Conservation (phyloP, 1,140 invertebrate genomes). For the Octopus bimaculoides region DNA sequence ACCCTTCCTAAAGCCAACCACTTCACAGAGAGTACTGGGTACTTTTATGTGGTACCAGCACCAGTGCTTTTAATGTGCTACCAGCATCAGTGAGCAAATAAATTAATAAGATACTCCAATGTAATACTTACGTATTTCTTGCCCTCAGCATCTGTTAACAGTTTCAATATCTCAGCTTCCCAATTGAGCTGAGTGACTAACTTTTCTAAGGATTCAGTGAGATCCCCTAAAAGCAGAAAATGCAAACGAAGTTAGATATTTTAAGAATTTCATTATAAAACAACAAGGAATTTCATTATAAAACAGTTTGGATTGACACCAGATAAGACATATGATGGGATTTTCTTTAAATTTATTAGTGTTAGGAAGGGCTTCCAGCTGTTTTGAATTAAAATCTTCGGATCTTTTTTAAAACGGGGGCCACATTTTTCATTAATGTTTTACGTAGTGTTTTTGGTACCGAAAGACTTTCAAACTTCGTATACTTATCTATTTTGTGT, state of each 20-base stretch:
- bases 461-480: too few relatives aligned
- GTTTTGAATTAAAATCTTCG: background rate
- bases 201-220: constrained; percentile 41
- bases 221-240: constrained; percentile 40
- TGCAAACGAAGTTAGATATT: background rate
- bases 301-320: background rate
- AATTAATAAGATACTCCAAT: too few relatives aligned
- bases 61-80: too few relatives aligned
- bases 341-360: background rate
- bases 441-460: too few relatives aligned
- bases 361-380: background rate
- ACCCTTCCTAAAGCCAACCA: too few relatives aligned
- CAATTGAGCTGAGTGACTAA: constrained; percentile 46
- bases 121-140: constrained; percentile 37
- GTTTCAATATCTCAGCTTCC: constrained; percentile 44
- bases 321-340: background rate
- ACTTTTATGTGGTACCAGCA: too few relatives aligned
- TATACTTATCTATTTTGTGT: too few relatives aligned
- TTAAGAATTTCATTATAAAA: background rate
- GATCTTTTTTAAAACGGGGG: too few relatives aligned
- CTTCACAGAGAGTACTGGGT: too few relatives aligned
- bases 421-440: too few relatives aligned
- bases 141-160: constrained; percentile 43
- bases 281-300: background rate
- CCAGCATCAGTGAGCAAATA: too few relatives aligned